Evolutionary conservation across 2,888 invertebrate genomes (phyloP).

Genomic region (Listrodromus nycthemerus): DNA sequence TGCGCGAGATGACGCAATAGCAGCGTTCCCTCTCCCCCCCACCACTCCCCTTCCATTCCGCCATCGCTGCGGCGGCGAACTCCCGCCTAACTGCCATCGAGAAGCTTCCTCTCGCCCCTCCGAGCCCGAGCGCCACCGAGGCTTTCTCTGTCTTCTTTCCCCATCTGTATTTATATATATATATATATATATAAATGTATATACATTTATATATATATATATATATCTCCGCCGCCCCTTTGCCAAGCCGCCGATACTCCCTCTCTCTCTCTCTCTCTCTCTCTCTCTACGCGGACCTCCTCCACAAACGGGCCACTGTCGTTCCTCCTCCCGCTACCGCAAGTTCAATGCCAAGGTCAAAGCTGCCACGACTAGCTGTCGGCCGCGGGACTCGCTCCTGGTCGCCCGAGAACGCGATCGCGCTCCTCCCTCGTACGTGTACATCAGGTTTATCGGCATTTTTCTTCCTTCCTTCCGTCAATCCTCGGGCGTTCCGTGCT

Average conservation of each 20-base stretch:
- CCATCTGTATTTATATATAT: neutral
- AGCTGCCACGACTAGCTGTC: constrained; percentile 80
- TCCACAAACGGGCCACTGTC: constrained; percentile 55
- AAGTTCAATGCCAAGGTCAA: constrained; percentile 85
- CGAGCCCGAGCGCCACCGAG: neutral
- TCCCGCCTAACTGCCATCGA: constrained; percentile 24
- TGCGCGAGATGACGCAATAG: constrained; percentile 83
- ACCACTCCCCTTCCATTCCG: neutral
- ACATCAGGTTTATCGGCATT: neutral
- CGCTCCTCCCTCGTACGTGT: constrained; percentile 60
- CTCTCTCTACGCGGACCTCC: constrained; percentile 55
- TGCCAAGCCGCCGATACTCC: constrained; percentile 21
- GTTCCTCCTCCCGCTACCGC: constrained; percentile 70
- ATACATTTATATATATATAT: too few species aligned
- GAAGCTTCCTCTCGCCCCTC: constrained; percentile 41
- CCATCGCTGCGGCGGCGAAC: constrained; percentile 12
- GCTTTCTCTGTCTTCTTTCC: neutral
- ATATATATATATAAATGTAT: too few species aligned
- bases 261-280: constrained; percentile 48
- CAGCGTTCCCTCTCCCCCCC: constrained; percentile 43
- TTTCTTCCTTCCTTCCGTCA: constrained; percentile 30
- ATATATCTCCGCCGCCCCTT: neutral
- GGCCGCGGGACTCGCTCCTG: constrained; percentile 79
- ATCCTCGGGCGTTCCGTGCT: neutral
- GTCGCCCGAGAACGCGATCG: constrained; percentile 71